Evolutionary conservation across 2,113 vertebrate species (phyloP).

Genomic region (Glaucidium brasilianum): DNA sequence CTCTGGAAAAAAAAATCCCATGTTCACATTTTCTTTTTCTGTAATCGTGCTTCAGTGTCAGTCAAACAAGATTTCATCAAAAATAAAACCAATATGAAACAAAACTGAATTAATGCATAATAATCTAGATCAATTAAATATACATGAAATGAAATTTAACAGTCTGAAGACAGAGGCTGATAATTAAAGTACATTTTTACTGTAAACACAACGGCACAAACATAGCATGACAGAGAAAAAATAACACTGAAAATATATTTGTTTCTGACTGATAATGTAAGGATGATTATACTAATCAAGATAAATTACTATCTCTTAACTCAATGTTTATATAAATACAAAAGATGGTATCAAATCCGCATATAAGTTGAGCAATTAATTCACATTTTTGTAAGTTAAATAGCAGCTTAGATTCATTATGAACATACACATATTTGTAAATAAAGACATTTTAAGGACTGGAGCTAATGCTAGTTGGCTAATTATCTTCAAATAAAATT

Average conservation of each 20-base stretch:
- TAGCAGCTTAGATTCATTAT: neutral
- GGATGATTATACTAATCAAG: neutral
- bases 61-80: neutral
- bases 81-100: neutral
- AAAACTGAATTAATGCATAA: neutral
- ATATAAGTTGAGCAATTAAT: conserved; percentile 1
- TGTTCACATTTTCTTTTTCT: neutral
- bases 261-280: neutral
- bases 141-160: neutral
- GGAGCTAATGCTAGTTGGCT: neutral
- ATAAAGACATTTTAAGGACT: neutral
- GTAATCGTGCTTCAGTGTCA: neutral
- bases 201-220: neutral
- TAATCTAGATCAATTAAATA: neutral
- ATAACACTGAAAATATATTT: neutral
- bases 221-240: neutral
- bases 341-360: neutral
- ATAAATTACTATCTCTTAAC: neutral
- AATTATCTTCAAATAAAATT: neutral
- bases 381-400: neutral
- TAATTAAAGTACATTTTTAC: neutral
- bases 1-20: neutral
- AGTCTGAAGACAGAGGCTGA: neutral
- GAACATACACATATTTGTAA: neutral
- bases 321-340: neutral